Base-by-base conservation (phyloP, 2,113 vertebrate species). In the Cinclus cinclus region DNA sequence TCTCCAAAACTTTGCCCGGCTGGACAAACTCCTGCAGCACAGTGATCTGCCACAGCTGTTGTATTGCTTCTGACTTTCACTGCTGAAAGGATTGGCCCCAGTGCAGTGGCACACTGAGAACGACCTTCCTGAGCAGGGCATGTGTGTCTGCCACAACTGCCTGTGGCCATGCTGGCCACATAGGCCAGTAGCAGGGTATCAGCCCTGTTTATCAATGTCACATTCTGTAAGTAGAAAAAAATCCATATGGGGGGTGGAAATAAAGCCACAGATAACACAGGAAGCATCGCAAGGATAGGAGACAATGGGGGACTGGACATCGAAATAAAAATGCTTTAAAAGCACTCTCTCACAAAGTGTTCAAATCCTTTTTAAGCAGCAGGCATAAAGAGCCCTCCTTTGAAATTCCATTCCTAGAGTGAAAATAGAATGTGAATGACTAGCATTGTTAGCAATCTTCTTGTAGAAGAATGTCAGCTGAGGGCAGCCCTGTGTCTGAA, bases 1-100 rank as follows among this genome's bases (percentile, higher is more conserved):
- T 74, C 95, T 95, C 92, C 83, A 86, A 71, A 93, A 88, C 80
- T 41, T 9, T 60, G 31, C 30, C n/a, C 35, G 0, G 0, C 80
- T 84, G 89, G 52, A 44, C 83, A 89, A 94, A 60, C 86, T 90
- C 73, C 44, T 71, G 44, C 83, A 81, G 80, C 35, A 89, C 91
- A 81, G 25, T 59, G 83, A 94, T 71, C 80, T 87, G 76, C 68
- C 73, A 18, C 89, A 97, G 94, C 92, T 97, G 95, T 95, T 7
- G 0, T 31, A 35, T 18, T 81, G 21, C 83, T 89, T 41, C 83
- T 78, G 55, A 81, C 56, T 92, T 86, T 87, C 91, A 59, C 68
- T 86, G 64, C 68, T 0, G 1, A 35, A 68, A 88, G 76, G 47
- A 35, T 9, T 30, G 52, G 46, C 42, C 68, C 35, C 69, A 46